These are phyloP conservation scores for Acyrthosiphon pisum DNA, from an alignment of 1,140 invertebrate genomes.

Conservation along the genomic window DNA sequence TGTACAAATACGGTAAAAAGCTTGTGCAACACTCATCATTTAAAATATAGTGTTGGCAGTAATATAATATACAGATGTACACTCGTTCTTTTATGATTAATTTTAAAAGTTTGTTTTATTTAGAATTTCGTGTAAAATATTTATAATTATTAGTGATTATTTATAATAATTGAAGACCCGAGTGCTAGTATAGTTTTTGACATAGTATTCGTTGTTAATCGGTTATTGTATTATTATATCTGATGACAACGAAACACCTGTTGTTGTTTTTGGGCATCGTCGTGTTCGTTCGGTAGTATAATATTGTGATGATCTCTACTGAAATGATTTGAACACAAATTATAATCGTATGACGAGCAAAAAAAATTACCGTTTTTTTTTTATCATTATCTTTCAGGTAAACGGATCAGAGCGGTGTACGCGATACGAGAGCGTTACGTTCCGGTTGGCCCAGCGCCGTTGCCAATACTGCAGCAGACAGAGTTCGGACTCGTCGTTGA, in stretches of 20 bases:
- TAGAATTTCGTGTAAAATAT: neutral
- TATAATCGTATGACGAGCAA: neutral
- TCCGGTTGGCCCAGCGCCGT: constrained; percentile 60
- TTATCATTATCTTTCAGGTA: constrained; percentile 48
- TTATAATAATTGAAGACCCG: neutral
- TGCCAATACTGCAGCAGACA: constrained; percentile 62
- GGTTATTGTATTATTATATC: no score
- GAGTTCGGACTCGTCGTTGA: constrained; percentile 62
- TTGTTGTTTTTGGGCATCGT: no score
- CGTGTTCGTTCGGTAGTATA: no score
- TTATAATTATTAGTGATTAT: neutral
- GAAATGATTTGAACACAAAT: no score
- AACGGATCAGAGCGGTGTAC: constrained; percentile 56
- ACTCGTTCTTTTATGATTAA: neutral
- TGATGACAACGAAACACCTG: no score
- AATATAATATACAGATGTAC: neutral
- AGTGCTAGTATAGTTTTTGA: neutral
- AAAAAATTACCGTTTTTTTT: neutral
- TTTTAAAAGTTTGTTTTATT: neutral
- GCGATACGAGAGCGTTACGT: constrained; percentile 61
- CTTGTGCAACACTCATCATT: neutral
- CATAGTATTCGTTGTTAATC: neutral
- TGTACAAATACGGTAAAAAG: neutral
- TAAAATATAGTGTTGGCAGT: neutral
- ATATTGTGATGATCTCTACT: no score